phyloP scores from a whole-genome alignment of 37 sponge, comb jelly and placozoan genomes.

The Petrosia ficiformis region DNA sequence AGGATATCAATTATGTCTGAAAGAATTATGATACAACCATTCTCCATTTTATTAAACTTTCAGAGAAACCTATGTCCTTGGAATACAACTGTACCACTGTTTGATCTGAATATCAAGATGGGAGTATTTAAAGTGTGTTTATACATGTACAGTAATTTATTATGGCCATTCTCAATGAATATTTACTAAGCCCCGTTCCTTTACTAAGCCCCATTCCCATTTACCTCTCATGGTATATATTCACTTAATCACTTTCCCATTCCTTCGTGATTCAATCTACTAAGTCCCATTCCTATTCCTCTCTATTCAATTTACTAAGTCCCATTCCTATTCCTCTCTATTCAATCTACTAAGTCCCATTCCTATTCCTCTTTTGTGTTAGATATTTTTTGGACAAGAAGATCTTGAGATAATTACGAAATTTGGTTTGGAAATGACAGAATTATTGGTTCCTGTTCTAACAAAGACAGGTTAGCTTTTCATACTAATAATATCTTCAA shows the following conservation, averaged over 20 bases:
- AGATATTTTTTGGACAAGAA: constrained; percentile 48
- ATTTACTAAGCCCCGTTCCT: no score
- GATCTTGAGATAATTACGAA: constrained; percentile 19
- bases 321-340: no score
- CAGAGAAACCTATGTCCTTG: constrained; percentile 53
- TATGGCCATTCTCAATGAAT: not conserved
- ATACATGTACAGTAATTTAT: no score
- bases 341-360: no score
- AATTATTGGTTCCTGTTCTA: constrained; percentile 5
- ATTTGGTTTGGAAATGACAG: constrained; percentile 10
- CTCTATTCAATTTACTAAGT: no score
- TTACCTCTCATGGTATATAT: no score
- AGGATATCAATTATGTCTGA: constrained; percentile 35
- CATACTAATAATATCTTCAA: no score
- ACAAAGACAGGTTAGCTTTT: constrained; percentile 10
- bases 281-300: no score
- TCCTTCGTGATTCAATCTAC: no score
- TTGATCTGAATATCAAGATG: constrained; percentile 33
- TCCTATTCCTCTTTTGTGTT: no score
- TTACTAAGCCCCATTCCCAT: no score
- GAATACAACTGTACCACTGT: constrained; percentile 37
- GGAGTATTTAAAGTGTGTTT: constrained; percentile 27
- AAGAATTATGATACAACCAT: constrained; percentile 54
- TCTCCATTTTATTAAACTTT: constrained; percentile 31
- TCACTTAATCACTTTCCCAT: no score